phyloP scores from a whole-genome alignment of 2,888 invertebrate species.

The Strigamia transsilvanica region DNA sequence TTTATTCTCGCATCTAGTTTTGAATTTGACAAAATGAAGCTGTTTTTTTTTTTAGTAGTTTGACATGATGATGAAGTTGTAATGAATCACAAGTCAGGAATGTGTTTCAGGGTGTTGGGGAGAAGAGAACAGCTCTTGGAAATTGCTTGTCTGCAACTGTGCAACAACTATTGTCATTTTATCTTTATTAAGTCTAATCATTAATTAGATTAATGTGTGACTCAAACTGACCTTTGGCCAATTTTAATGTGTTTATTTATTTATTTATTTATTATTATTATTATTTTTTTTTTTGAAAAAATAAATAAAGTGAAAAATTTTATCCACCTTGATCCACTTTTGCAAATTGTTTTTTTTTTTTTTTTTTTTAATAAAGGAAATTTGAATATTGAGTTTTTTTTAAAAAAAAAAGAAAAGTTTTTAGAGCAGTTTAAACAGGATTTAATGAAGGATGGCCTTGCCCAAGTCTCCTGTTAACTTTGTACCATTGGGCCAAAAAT shows the following conservation, averaged over 20 bases:
- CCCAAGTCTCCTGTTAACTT: slow-evolving; percentile 12
- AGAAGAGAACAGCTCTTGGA: background rate
- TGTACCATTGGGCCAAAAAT: background rate
- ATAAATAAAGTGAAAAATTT: background rate
- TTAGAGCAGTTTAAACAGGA: background rate
- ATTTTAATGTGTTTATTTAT: no score
- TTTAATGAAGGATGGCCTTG: slow-evolving; percentile 6
- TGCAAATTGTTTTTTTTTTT: slow-evolving; percentile 1
- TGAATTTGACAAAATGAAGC: slow-evolving; percentile 1
- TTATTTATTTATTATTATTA: background rate
- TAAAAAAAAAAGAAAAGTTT: no score
- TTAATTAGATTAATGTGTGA: slow-evolving; percentile 3
- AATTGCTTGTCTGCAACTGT: background rate
- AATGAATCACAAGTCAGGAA: slow-evolving; percentile 1
- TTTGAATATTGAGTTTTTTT: background rate
- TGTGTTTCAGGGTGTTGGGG: background rate
- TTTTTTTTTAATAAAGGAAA: no score
- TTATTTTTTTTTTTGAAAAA: background rate
- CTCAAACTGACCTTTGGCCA: slow-evolving; percentile 18
- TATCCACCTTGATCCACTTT: slow-evolving; percentile 6
- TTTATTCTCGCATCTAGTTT: no score
- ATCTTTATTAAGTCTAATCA: slow-evolving; percentile 7
- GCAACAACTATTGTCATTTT: background rate
- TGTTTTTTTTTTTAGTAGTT: background rate
- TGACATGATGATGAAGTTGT: background rate